phyloP scores from a whole-genome alignment of 1,140 invertebrate genomes.

The Batillaria attramentaria region DNA sequence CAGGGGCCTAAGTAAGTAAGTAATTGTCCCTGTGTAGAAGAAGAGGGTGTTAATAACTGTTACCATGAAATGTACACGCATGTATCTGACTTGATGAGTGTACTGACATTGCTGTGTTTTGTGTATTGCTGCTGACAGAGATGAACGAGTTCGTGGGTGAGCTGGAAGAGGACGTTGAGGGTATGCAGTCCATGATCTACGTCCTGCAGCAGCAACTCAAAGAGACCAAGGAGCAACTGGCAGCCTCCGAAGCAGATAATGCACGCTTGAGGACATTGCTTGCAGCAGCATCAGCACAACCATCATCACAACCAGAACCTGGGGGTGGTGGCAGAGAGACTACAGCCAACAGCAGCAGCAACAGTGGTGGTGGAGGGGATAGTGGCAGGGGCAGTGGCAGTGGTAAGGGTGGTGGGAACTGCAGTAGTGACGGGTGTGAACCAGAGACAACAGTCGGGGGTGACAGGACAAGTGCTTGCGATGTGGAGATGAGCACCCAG shows the following conservation, averaged over 20 bases:
- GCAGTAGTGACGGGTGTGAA: background rate
- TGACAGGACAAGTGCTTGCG: background rate
- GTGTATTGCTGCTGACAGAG: slow-evolving; percentile 80
- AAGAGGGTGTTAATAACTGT: too few relatives aligned
- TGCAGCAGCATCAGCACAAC: slow-evolving; percentile 9
- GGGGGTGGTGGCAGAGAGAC: background rate
- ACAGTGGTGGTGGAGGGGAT: background rate
- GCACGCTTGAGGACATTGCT: slow-evolving; percentile 41
- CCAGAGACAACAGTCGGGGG: slow-evolving; percentile 4
- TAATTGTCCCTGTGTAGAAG: too few relatives aligned
- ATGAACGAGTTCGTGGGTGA: slow-evolving; percentile 96
- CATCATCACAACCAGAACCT: slow-evolving; percentile 2
- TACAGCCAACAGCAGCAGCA: slow-evolving; percentile 12
- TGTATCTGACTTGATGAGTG: slow-evolving; percentile 79
- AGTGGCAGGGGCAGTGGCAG: slow-evolving; percentile 21
- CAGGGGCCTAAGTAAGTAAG: too few relatives aligned
- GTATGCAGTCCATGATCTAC: slow-evolving; percentile 97
- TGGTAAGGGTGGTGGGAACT: slow-evolving; percentile 6
- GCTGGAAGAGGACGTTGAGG: slow-evolving; percentile 97
- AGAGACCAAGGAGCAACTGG: slow-evolving; percentile 65
- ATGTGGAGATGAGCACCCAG: background rate
- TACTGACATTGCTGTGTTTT: slow-evolving; percentile 74
- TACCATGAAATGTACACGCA: background rate
- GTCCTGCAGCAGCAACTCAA: slow-evolving; percentile 91
- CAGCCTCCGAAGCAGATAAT: slow-evolving; percentile 60